These are phyloP conservation scores for Bicyclus anynana DNA, from an alignment of 1,140 invertebrate species.

Conservation along the genomic window DNA sequence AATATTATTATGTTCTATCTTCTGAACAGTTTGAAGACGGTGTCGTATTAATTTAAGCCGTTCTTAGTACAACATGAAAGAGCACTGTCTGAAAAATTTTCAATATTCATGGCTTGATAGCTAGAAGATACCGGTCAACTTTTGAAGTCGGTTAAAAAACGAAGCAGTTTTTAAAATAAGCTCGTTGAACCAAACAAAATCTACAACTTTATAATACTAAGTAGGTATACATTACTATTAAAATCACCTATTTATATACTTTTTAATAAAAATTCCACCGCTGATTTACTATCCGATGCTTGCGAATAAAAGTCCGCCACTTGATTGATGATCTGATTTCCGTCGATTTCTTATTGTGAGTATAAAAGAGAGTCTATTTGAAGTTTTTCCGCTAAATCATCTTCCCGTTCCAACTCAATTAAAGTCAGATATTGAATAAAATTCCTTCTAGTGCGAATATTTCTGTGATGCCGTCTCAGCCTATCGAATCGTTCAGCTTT, in stretches of 20 bases:
- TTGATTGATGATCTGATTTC: constrained; percentile 18
- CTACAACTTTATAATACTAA: too few species aligned
- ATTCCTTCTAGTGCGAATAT: constrained; percentile 5
- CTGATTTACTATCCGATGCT: not conserved
- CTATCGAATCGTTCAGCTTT: constrained; percentile 1
- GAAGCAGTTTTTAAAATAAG: too few species aligned
- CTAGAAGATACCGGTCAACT: too few species aligned
- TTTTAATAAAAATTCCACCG: not conserved
- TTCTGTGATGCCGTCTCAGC: constrained; percentile 14
- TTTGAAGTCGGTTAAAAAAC: too few species aligned
- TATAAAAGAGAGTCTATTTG: constrained; percentile 1
- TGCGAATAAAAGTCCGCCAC: not conserved
- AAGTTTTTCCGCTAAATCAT: constrained; percentile 6
- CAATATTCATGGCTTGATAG: too few species aligned
- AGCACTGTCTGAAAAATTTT: too few species aligned
- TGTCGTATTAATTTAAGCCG: too few species aligned
- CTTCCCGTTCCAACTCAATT: constrained; percentile 2
- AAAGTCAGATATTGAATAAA: constrained; percentile 9
- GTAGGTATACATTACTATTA: too few species aligned
- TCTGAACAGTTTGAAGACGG: too few species aligned
- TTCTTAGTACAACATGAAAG: too few species aligned
- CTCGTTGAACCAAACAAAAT: too few species aligned
- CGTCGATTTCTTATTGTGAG: constrained; percentile 1
- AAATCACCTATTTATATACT: not conserved
- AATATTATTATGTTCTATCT: too few species aligned